Evolutionary conservation across 2,888 invertebrate species (phyloP), one percentile per base, ranked within the genome.

Genomic region (Tethea ocularis): DNA sequence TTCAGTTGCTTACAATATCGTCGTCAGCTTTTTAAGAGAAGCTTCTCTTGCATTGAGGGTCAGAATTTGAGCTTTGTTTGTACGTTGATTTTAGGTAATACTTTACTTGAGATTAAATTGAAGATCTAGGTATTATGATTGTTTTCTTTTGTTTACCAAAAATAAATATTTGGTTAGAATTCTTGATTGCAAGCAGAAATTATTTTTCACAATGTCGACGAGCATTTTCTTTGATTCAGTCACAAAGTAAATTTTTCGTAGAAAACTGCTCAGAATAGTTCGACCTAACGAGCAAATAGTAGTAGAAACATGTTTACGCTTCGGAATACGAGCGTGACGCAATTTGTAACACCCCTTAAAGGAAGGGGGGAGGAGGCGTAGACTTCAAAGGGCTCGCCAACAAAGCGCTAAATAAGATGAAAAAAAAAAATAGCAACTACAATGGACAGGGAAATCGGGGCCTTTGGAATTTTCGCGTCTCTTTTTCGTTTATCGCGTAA

Each of bases 361-460:
- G 70, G 67, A 68, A 67, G 70, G 67, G 29, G 71, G 71, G 71
- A 74, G 80, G 80, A 82, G 77, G 72, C 63, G 69, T 46, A 46
- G 74, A 91, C 92, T 87, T 92, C 92, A 92, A 93, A 93, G 91
- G 86, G 84, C 86, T 74, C 74, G 86, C 91, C 92, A 91, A 92
- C 92, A 93, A 91, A 92, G 91, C 89, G 89, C 88, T 89, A 91
- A 93, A 93, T 92, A 93, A 92, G 91, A 91, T 89, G 92, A 91
- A 90, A 91, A 89, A 86, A 26, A 86, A 84, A 87, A 84, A 87
- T 80, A 86, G 77, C 82, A 87, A 88, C 89, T 90, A 90, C 89
- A 92, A 89, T 89, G 89, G 85, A 80, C 87, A 84, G 87, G 87
- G 83, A 91, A 92, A 91, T 90, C 87, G 88, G 85, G 83, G 83